Evolutionary conservation across 2,113 vertebrate species (phyloP).

Genomic region (Otocyon megalotis): DNA sequence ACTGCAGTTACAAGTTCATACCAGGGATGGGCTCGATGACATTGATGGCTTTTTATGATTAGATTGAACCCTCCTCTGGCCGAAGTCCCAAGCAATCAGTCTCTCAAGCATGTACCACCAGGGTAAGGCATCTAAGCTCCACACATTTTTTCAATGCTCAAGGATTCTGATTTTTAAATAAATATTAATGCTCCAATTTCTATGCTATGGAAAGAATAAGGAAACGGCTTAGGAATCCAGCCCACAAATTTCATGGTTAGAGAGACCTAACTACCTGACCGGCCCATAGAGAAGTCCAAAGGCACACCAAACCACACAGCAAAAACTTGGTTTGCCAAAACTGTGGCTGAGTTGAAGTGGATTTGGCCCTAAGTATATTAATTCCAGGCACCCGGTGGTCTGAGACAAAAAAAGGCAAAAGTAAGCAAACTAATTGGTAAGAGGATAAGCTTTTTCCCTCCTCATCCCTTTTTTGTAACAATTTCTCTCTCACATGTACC

Average conservation of each 20-base stretch:
- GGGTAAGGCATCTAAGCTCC: neutral
- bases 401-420: conserved; percentile 79
- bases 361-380: conserved; percentile 81
- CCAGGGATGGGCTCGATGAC: conserved; percentile 15
- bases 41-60: conserved; percentile 23
- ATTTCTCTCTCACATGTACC: neutral
- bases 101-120: neutral
- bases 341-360: conserved; percentile 82
- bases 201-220: conserved; percentile 75
- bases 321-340: conserved; percentile 60
- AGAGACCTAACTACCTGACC: conserved; percentile 80
- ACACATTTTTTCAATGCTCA: neutral
- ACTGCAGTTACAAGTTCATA: conserved; percentile 65
- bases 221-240: conserved; percentile 59
- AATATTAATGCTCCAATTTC: conserved; percentile 69
- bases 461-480: neutral
- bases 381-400: conserved; percentile 83
- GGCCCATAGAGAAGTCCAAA: conserved; percentile 58
- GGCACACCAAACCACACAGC: conserved; percentile 76
- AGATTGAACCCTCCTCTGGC: conserved; percentile 18
- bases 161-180: conserved; percentile 68
- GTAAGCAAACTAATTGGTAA: conserved; percentile 74
- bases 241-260: conserved; percentile 78
- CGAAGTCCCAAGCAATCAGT: neutral
- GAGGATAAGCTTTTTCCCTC: conserved; percentile 47